Evolutionary conservation across 1,140 invertebrate genomes (phyloP).

Genomic region (Lepidurus packardi): DNA sequence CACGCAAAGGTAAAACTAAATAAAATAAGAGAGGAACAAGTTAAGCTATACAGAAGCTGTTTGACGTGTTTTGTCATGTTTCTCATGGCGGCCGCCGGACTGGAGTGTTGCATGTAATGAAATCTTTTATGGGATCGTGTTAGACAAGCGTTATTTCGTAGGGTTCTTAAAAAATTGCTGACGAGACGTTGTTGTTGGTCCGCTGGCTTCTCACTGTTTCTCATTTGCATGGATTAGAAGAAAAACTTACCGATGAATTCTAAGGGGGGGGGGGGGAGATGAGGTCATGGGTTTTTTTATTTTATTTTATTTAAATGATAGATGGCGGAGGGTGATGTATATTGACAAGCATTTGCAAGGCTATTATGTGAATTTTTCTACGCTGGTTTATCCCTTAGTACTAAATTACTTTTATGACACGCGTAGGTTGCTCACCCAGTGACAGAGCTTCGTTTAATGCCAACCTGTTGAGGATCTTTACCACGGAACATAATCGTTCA

Average conservation of each 20-base stretch:
- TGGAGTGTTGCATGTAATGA: constrained; percentile 14
- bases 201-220: neutral
- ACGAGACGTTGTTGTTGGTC: neutral
- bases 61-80: constrained; percentile 17
- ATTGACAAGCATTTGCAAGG: constrained; percentile 10
- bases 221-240: constrained; percentile 5
- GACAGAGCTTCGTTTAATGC: constrained; percentile 73
- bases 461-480: constrained; percentile 74
- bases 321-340: neutral
- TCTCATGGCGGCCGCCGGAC: constrained; percentile 4
- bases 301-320: neutral
- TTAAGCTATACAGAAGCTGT: constrained; percentile 14
- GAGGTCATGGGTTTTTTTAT: neutral
- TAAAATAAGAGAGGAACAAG: neutral
- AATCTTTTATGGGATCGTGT: constrained; percentile 19
- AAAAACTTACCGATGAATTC: neutral
- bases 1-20: constrained; percentile 29
- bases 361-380: neutral
- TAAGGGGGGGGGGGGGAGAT: neutral
- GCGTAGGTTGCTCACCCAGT: constrained; percentile 56
- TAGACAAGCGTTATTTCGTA: constrained; percentile 8
- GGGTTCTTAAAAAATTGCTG: neutral
- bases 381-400: neutral
- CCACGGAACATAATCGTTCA: constrained; percentile 60
- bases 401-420: constrained; percentile 31